Percentiles rank a stretch among this genome's conserved stretches.
phyloP scores from a whole-genome alignment of 2,888 invertebrate genomes.

The Myopa tessellatipennis region DNA sequence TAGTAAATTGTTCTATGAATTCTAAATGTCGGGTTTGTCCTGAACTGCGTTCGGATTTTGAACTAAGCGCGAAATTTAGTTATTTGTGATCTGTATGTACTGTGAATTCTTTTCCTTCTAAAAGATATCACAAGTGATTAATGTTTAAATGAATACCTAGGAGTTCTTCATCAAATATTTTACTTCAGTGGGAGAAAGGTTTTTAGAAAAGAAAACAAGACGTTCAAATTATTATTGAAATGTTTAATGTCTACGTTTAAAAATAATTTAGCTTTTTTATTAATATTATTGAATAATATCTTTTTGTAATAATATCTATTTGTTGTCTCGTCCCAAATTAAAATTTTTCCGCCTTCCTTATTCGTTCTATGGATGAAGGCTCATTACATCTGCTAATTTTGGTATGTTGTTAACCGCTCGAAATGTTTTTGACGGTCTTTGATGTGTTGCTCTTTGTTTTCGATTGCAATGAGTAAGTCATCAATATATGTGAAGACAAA shows the following conservation, averaged over 20 bases:
- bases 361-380: not conserved
- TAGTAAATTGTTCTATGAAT: not conserved
- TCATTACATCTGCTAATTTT: not conserved
- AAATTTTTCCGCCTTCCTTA: not conserved
- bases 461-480: constrained; percentile 23
- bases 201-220: not conserved
- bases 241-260: not conserved
- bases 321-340: not conserved
- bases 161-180: constrained; percentile 5
- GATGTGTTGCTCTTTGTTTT: constrained; percentile 7
- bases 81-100: constrained; percentile 10
- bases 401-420: too few relatives aligned
- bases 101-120: not conserved
- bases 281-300: not conserved
- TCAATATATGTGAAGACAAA: constrained; percentile 35
- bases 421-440: not conserved
- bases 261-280: not conserved
- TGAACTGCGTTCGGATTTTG: not conserved
- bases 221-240: not conserved
- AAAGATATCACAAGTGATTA: constrained; percentile 3
- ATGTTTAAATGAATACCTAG: not conserved
- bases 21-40: constrained; percentile 3
- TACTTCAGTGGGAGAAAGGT: not conserved
- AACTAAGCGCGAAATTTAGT: not conserved
- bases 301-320: too few relatives aligned